A percentile compares a stretch with the other conserved stretches of the same genome.
These are phyloP conservation scores for Vanessa tameamea DNA, from an alignment of 1,140 invertebrate species.

Conservation along the genomic window DNA sequence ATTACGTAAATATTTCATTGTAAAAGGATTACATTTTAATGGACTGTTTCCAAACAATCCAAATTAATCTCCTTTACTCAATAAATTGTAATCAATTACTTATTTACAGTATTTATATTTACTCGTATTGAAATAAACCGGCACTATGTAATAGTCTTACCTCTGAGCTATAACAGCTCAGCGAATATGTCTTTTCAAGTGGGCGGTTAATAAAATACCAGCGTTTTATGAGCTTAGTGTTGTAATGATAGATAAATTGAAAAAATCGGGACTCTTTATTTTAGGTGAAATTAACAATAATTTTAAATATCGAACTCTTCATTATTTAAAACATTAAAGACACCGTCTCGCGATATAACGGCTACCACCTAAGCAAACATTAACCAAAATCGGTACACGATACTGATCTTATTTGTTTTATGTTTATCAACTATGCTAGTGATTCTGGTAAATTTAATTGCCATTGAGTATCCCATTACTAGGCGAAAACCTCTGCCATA, in stretches of 20 bases:
- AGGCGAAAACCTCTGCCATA: too few relatives aligned
- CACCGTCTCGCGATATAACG: too few relatives aligned
- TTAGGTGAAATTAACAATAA: too few relatives aligned
- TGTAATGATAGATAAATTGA: not conserved
- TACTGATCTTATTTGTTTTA: too few relatives aligned
- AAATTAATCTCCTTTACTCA: constrained; percentile 5
- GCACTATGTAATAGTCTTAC: constrained; percentile 2
- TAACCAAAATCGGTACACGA: too few relatives aligned
- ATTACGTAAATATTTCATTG: constrained; percentile 2
- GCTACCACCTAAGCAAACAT: too few relatives aligned
- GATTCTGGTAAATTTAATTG: too few relatives aligned
- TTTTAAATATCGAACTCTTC: too few relatives aligned
- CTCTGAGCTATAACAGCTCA: not conserved
- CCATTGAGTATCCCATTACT: too few relatives aligned
- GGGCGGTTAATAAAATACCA: constrained; percentile 28
- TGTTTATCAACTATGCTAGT: too few relatives aligned
- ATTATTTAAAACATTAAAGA: too few relatives aligned
- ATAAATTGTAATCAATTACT: constrained; percentile 15
- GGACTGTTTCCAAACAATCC: not conserved
- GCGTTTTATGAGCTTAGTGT: constrained; percentile 22
- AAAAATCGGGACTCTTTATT: not conserved
- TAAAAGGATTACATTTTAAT: constrained; percentile 2
- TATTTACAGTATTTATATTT: not conserved
- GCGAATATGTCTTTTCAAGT: constrained; percentile 22
- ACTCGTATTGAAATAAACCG: not conserved